Percentiles rank a stretch among this genome's conserved stretches.
phyloP scores from a whole-genome alignment of 2,797 vertebrate genomes.

The Amniataba percoides region DNA sequence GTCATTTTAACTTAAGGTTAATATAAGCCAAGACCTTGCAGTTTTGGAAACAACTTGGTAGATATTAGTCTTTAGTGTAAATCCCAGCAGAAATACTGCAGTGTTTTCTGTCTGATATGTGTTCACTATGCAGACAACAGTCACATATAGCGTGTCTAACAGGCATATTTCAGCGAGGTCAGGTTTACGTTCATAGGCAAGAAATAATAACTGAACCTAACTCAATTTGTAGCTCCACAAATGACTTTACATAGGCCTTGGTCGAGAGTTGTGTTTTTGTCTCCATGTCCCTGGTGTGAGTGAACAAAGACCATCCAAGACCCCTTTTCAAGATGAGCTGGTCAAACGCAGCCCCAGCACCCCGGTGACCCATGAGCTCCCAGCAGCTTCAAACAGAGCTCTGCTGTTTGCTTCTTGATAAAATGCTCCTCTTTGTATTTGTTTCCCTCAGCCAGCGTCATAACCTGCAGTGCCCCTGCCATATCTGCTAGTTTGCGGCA shows the following conservation, averaged over 20 bases:
- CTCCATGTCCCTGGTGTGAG: conserved; percentile 62
- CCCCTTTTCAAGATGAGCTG: conserved; percentile 80
- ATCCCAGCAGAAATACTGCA: background rate
- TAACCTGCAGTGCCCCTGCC: conserved; percentile 85
- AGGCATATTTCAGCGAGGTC: conserved; percentile 55
- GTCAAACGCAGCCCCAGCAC: conserved; percentile 78
- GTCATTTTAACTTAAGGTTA: background rate
- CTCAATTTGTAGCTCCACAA: conserved; percentile 61
- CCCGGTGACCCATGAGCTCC: conserved; percentile 75
- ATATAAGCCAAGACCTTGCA: background rate
- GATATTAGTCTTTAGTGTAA: background rate
- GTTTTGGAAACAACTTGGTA: no score
- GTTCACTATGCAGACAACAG: conserved; percentile 17
- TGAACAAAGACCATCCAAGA: conserved; percentile 80
- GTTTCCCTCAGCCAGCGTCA: conserved; percentile 82
- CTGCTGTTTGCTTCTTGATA: conserved; percentile 83
- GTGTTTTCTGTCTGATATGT: conserved; percentile 12
- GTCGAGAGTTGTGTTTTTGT: conserved; percentile 60
- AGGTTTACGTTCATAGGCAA: conserved; percentile 54
- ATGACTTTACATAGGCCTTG: conserved; percentile 63
- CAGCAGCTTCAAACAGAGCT: conserved; percentile 79
- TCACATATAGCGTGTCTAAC: conserved; percentile 35
- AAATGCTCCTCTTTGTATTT: conserved; percentile 83
- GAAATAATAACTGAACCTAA: conserved; percentile 63
- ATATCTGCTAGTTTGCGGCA: conserved; percentile 85